phyloP scores from a whole-genome alignment of 2,797 vertebrate species.

The Acanthornis magna region DNA sequence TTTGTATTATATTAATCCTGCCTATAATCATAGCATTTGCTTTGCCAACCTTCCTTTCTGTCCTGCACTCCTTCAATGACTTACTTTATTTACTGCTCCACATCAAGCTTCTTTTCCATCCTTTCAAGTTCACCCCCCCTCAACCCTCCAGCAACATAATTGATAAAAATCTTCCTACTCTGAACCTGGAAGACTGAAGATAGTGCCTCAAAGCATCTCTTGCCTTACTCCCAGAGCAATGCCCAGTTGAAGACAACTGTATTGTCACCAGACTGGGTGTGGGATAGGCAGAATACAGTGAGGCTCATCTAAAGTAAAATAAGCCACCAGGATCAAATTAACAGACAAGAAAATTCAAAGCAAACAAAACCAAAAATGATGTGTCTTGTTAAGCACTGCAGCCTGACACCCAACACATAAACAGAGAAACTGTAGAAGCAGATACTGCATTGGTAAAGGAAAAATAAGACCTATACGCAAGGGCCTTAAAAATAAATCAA shows the following conservation, averaged over 20 bases:
- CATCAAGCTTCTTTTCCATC: neutral
- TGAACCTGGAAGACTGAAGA: neutral
- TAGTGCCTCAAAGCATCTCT: neutral
- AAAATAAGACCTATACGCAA: neutral
- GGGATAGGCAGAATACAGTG: neutral
- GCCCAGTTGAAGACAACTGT: neutral
- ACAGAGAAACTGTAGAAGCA: neutral
- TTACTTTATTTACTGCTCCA: neutral
- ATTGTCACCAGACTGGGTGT: neutral
- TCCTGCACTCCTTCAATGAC: neutral
- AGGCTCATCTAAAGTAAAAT: neutral
- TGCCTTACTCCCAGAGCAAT: neutral
- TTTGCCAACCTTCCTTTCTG: neutral
- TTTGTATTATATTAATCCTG: neutral
- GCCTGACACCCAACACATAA: neutral
- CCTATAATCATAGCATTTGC: neutral
- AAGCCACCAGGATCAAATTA: neutral
- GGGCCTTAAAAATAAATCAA: neutral
- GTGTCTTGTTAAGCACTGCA: neutral
- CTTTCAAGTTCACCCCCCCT: neutral
- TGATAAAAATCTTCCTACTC: neutral
- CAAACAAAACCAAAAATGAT: neutral
- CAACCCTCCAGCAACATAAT: neutral
- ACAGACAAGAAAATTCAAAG: neutral
- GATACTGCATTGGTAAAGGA: neutral